A percentile compares a stretch with the other conserved stretches of the same genome.
These are phyloP conservation scores for Bombus pascuorum DNA, from an alignment of 1,140 invertebrate genomes.

Conservation along the genomic window DNA sequence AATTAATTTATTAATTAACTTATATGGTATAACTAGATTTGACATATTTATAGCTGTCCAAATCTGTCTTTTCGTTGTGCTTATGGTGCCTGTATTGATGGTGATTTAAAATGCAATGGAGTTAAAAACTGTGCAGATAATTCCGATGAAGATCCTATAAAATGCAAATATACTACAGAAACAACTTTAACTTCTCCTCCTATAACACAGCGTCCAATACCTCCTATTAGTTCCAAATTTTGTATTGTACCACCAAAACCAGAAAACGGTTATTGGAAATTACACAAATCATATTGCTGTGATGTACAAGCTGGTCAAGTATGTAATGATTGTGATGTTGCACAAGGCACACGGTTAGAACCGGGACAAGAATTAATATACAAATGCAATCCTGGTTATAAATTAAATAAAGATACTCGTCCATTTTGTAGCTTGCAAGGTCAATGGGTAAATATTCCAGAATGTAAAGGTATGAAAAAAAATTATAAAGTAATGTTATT, in stretches of 20 bases:
- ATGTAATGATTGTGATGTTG: slow-evolving; percentile 60
- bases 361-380: slow-evolving; percentile 74
- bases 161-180: slow-evolving; percentile 50
- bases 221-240: background rate
- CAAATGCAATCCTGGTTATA: slow-evolving; percentile 72
- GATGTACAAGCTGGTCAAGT: background rate
- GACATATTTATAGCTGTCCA: slow-evolving; percentile 75
- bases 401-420: slow-evolving; percentile 56
- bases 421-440: slow-evolving; percentile 71
- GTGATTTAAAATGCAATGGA: slow-evolving; percentile 84
- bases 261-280: slow-evolving; percentile 71
- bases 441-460: slow-evolving; percentile 72
- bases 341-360: slow-evolving; percentile 44
- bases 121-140: slow-evolving; percentile 85
- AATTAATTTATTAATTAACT: background rate
- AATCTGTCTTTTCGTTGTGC: slow-evolving; percentile 83
- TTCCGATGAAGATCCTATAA: slow-evolving; percentile 85
- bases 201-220: background rate
- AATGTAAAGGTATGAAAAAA: slow-evolving; percentile 71
- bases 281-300: slow-evolving; percentile 68
- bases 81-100: slow-evolving; percentile 85
- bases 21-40: background rate
- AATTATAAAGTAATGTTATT: background rate
- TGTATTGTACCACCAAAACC: slow-evolving; percentile 73
- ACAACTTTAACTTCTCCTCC: background rate